phyloP scores from a whole-genome alignment of 1,140 invertebrate genomes.

The Aplysia californica region DNA sequence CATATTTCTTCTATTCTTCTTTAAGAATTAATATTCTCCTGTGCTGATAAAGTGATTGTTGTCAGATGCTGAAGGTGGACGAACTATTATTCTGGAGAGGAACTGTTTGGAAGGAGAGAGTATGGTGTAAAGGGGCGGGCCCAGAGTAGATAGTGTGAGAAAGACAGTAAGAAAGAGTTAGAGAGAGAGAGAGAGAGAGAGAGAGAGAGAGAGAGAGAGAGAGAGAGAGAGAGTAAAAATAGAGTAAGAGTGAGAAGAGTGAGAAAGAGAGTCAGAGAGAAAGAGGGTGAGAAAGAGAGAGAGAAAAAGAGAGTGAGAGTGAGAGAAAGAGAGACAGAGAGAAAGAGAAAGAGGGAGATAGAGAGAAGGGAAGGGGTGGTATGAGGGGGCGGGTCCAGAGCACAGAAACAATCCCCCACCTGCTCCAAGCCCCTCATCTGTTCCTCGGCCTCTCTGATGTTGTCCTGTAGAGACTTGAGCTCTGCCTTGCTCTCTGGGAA shows the following conservation, averaged over 20 bases:
- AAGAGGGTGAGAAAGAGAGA: background rate
- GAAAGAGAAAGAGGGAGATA: background rate
- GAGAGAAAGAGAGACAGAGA: background rate
- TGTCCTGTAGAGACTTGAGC: constrained; percentile 47
- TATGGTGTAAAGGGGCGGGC: background rate
- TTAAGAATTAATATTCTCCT: background rate
- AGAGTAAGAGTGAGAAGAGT: background rate
- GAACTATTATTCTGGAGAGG: background rate
- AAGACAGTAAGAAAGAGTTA: background rate
- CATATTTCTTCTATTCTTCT: too few species aligned
- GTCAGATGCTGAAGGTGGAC: background rate
- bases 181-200: constrained; percentile 11
- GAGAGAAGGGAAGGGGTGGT: background rate
- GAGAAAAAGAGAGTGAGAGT: background rate
- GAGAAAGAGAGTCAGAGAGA: background rate
- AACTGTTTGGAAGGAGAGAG: background rate
- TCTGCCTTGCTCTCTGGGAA: constrained; percentile 52
- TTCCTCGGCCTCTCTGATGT: constrained; percentile 53
- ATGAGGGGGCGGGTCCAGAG: background rate
- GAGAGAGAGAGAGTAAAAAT: background rate
- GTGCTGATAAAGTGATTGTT: background rate
- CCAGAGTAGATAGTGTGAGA: background rate
- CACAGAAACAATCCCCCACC: too few species aligned
- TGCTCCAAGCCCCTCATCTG: constrained; percentile 47
- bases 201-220: constrained; percentile 11